Conservation (phyloP, 92 coral and sea anemone genomes). For the Pocillopora grandis region DNA sequence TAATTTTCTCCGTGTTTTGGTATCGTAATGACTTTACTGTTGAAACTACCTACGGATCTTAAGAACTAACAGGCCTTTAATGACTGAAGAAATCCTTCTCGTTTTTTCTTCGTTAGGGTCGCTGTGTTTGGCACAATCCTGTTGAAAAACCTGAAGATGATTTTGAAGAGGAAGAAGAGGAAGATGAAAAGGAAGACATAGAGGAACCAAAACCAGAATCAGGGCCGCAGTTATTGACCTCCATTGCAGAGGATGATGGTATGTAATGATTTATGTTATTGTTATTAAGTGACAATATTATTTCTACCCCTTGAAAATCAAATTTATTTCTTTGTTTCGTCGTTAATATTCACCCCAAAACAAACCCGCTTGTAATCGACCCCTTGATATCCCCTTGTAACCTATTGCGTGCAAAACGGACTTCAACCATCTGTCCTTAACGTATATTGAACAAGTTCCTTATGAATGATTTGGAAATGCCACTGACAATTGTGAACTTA, state of each 20-base stretch:
- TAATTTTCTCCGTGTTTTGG: too few species aligned
- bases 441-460: background rate
- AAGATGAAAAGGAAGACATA: conserved; percentile 80
- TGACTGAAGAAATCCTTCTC: background rate
- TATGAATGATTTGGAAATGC: background rate
- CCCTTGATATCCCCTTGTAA: too few species aligned
- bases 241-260: conserved; percentile 93
- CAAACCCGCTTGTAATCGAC: too few species aligned
- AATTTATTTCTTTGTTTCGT: too few species aligned
- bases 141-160: conserved; percentile 91
- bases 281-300: too few species aligned
- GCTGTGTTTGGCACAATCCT: conserved; percentile 98
- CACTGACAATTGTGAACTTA: background rate
- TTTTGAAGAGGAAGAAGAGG: conserved; percentile 98
- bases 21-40: too few species aligned
- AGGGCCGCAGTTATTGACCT: conserved; percentile 84
- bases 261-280: background rate
- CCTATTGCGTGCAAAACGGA: too few species aligned
- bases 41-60: too few species aligned
- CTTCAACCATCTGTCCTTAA: too few species aligned
- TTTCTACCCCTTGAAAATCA: too few species aligned
- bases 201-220: conserved; percentile 94
- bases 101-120: conserved; percentile 69
- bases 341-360: too few species aligned
- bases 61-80: too few species aligned